phyloP scores from a whole-genome alignment of 2,888 invertebrate species.

The Lomographa bimaculata region DNA sequence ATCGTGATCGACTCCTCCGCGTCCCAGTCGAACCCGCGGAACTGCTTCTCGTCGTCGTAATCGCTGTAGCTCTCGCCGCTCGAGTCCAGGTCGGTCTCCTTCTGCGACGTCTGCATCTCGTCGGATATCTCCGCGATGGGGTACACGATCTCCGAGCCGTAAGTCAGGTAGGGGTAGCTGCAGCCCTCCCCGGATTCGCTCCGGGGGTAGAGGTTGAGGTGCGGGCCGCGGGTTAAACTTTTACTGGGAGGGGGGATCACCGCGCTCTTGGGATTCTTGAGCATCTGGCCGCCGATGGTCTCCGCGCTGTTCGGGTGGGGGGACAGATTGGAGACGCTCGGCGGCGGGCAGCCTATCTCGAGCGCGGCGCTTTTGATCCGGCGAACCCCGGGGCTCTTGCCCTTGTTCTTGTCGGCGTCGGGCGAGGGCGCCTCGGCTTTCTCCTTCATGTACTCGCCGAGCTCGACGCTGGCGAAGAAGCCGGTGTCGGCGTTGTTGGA shows the following conservation, averaged over 20 bases:
- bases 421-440: conserved; percentile 76
- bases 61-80: conserved; percentile 85
- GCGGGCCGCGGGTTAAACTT: conserved; percentile 87
- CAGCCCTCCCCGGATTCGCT: conserved; percentile 88
- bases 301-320: conserved; percentile 92
- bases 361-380: conserved; percentile 88
- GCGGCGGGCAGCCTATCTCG: conserved; percentile 88
- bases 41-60: conserved; percentile 84
- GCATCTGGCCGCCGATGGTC: conserved; percentile 87
- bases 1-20: conserved; percentile 72
- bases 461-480: conserved; percentile 79
- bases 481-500: conserved; percentile 86
- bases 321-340: conserved; percentile 88
- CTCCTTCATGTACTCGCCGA: conserved; percentile 81
- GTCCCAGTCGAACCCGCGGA: conserved; percentile 78
- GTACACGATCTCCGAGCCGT: conserved; percentile 90
- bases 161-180: conserved; percentile 87
- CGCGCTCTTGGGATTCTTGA: conserved; percentile 86
- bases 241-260: conserved; percentile 88
- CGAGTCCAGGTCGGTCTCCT: conserved; percentile 85
- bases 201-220: conserved; percentile 87
- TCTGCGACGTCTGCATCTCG: conserved; percentile 88
- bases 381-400: conserved; percentile 85
- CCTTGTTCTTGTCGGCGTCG: conserved; percentile 72
- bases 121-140: conserved; percentile 94